Base-by-base conservation (phyloP, 2,797 vertebrate species). In the Oreochromis mossambicus region DNA sequence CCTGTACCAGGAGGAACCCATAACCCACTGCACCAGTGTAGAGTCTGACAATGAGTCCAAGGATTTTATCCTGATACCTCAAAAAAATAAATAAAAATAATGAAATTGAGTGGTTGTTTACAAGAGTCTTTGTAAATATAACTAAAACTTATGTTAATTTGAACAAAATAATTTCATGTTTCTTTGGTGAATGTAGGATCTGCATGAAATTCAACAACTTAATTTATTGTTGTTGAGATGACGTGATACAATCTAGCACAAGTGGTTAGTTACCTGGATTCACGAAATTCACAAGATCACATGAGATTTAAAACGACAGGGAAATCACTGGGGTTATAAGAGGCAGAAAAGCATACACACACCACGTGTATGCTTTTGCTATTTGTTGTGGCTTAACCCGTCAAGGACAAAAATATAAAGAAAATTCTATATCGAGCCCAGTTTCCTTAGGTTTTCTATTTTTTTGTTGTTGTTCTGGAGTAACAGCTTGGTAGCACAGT, bases 391-490 rank as follows among this genome's bases (percentile, higher is more conserved):
- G 56, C 34, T 34, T 19, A 34, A 61, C 9, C 56, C 10, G 1
- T 61, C 56, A 34, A 61, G 56, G 56, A 4, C 56, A 61, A 61
- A 36, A 36, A 61, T 36, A 61, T 32, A 61, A 61, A 61, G 32
- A 36, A 0, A 0, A 61, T 61, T 61, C 0, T 61, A 29, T 61
- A 61, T 61, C 0, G 17, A 34, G 1, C 0, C 29, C 34, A 17
- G 29, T 34, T 34, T 19, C 34, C 9, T 0, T 19, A 61, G 17
- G 56, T 34, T 61, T 61, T 0, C 29, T 61, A 12, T 32, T 19
- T 61, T 34, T 7, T 34, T 26, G 26, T 4, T 26, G 4, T 0
- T 61, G 9, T 61, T 4, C 29, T 61, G 0, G 29, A 61, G 5
- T 34, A 34, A 61, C 56, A 34, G 29, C 29, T 61, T 2, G 6